Evolutionary conservation across 2,797 vertebrate species (phyloP).

Genomic region (Enteromius viviparus): DNA sequence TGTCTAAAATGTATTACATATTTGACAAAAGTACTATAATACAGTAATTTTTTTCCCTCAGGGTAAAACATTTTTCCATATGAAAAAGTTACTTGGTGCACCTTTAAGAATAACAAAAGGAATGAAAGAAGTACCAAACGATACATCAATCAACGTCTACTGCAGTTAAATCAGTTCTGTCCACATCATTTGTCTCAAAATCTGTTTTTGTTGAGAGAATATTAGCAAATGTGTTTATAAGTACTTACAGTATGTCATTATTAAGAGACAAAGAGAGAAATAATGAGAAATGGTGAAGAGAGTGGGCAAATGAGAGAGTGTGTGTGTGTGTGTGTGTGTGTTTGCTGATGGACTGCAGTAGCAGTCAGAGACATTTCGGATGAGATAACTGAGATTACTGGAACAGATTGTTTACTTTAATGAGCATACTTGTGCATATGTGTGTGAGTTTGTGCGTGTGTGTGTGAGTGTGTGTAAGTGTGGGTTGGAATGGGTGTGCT

Average conservation of each 20-base stretch:
- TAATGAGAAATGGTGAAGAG: not conserved
- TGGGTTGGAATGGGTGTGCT: not conserved
- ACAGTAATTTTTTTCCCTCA: not conserved
- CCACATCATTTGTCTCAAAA: slow-evolving; percentile 3
- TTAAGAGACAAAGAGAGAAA: not conserved
- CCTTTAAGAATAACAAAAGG: too few species aligned
- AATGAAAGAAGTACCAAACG: not conserved
- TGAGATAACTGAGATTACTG: slow-evolving; percentile 61
- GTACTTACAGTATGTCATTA: not conserved
- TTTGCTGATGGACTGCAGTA: not conserved
- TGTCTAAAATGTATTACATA: not conserved
- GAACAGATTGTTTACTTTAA: slow-evolving; percentile 37
- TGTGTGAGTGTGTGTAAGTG: not conserved
- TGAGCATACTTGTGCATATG: not conserved
- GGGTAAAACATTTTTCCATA: not conserved
- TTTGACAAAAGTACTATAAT: not conserved
- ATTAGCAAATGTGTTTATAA: not conserved
- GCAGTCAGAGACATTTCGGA: slow-evolving; percentile 13
- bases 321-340: not conserved
- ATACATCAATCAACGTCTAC: slow-evolving; percentile 12
- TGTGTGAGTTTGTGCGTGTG: not conserved
- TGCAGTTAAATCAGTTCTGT: not conserved
- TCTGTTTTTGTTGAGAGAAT: slow-evolving; percentile 11
- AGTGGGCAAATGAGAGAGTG: not conserved
- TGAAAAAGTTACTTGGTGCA: not conserved